A percentile compares a stretch with the other conserved stretches of the same genome.
These are phyloP conservation scores for Anomalospiza imberbis DNA, from an alignment of 2,797 vertebrate genomes.

Conservation along the genomic window DNA sequence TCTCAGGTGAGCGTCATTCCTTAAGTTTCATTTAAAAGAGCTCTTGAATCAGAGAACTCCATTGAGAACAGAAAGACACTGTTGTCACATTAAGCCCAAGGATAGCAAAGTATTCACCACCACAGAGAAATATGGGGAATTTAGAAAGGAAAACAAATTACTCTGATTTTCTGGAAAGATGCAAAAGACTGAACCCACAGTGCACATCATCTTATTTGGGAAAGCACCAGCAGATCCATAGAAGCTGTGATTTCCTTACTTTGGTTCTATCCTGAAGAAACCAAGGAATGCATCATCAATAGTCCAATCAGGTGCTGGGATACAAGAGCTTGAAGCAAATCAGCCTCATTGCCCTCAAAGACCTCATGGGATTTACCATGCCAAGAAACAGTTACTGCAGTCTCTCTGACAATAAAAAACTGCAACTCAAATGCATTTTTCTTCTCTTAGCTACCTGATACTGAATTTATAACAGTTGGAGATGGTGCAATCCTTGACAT, in stretches of 20 bases:
- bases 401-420: background rate
- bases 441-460: background rate
- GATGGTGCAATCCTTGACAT: background rate
- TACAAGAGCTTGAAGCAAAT: background rate
- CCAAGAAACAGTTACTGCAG: background rate
- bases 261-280: background rate
- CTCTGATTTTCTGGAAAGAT: background rate
- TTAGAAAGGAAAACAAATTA: background rate
- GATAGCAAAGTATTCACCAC: background rate
- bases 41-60: background rate
- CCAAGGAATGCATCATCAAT: accelerated
- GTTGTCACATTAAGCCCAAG: background rate
- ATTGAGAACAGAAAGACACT: background rate
- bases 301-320: background rate
- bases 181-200: background rate
- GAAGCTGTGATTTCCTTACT: background rate
- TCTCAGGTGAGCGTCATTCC: background rate
- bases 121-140: background rate
- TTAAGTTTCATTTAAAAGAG: background rate
- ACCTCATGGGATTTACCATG: background rate
- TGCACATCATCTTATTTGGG: background rate
- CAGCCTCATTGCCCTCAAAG: background rate
- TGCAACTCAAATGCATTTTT: background rate
- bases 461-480: background rate
- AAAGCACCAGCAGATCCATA: background rate